Conservation (phyloP, 2,888 invertebrate genomes). For the Heliconius sara region DNA sequence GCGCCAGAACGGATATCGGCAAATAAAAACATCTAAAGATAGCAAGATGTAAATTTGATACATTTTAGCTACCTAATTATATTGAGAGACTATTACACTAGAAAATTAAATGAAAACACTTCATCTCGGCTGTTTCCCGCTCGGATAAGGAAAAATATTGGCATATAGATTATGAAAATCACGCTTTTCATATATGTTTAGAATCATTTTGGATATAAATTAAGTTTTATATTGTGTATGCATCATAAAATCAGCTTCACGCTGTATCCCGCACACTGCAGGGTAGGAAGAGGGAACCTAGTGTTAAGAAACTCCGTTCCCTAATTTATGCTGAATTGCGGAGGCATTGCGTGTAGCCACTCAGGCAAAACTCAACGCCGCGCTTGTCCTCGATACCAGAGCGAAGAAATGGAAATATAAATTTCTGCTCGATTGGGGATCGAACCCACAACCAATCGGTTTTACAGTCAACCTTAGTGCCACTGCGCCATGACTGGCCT, state of each 20-base stretch:
- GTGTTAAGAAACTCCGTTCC: no score
- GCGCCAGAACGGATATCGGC: conserved; percentile 17
- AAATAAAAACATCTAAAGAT: conserved; percentile 33
- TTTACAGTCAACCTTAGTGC: no score
- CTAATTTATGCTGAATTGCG: no score
- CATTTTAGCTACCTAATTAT: conserved; percentile 73
- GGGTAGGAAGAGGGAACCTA: no score
- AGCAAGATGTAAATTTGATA: conserved; percentile 56
- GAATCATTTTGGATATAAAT: conserved; percentile 4
- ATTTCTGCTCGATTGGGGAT: no score
- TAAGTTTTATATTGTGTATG: neutral
- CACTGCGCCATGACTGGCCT: no score
- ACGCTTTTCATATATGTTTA: conserved; percentile 6
- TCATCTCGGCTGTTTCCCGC: conserved; percentile 54
- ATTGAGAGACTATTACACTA: conserved; percentile 71
- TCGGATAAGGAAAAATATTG: conserved; percentile 51
- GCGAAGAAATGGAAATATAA: no score
- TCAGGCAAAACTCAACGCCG: no score
- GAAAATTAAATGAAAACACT: conserved; percentile 80
- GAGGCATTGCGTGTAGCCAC: no score
- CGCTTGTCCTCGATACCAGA: no score
- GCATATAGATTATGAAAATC: conserved; percentile 47
- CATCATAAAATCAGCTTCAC: neutral
- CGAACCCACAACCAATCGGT: no score
- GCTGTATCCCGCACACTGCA: no score